phyloP scores from a whole-genome alignment of 1,140 invertebrate species.

The Drosophila nasuta region DNA sequence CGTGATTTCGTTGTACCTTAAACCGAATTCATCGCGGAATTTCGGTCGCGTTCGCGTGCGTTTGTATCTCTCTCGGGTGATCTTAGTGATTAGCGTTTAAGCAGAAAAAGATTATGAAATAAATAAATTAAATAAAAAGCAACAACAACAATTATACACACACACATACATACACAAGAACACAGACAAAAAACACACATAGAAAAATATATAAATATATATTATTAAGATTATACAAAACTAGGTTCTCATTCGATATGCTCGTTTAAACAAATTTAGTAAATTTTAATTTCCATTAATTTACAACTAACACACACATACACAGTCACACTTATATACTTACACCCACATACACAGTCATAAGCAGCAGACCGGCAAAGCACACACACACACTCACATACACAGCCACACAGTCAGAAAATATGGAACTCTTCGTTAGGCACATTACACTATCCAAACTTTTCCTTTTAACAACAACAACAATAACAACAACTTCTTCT shows the following conservation, averaged over 20 bases:
- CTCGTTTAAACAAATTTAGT: conserved; percentile 24
- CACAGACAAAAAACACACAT: conserved; percentile 53
- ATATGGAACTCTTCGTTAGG: conserved; percentile 2
- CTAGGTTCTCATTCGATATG: conserved; percentile 58
- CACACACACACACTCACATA: conserved; percentile 2
- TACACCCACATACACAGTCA: conserved; percentile 14
- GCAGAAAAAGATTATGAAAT: conserved; percentile 57
- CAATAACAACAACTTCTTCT: conserved; percentile 1
- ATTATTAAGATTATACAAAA: conserved; percentile 34
- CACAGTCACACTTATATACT: conserved; percentile 15
- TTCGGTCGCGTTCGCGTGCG: conserved; percentile 84
- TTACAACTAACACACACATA: conserved; percentile 33
- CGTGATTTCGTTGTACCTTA: conserved; percentile 85
- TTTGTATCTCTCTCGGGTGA: conserved; percentile 85
- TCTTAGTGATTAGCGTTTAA: conserved; percentile 83
- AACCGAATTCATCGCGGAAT: conserved; percentile 85
- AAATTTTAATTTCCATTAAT: conserved; percentile 24
- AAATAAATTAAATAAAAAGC: conserved; percentile 37
- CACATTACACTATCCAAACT: conserved; percentile 2
- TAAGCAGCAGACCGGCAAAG: conserved; percentile 9
- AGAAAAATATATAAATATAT: conserved; percentile 23
- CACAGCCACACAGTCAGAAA: not conserved
- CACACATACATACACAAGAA: conserved; percentile 39
- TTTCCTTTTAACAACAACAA: conserved; percentile 14
- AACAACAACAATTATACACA: conserved; percentile 51